These are phyloP conservation scores for Centropristis striata DNA, from an alignment of 2,113 vertebrate species.

Conservation along the genomic window DNA sequence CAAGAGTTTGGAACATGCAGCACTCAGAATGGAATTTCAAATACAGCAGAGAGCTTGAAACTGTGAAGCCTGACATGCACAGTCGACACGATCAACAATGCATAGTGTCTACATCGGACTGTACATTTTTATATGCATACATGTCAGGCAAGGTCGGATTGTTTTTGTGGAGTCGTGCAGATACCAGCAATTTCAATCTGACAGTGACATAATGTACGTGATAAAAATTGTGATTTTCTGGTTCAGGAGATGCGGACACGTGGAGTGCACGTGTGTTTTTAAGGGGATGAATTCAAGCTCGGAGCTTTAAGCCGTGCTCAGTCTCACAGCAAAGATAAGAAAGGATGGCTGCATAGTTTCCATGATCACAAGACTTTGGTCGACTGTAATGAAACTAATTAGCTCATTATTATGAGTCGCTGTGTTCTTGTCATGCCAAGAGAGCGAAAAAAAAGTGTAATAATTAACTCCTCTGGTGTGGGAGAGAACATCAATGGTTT, in stretches of 20 bases:
- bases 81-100: background rate
- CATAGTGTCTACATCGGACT: background rate
- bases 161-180: background rate
- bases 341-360: slow-evolving; percentile 62
- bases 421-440: slow-evolving; percentile 44
- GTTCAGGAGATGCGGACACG: background rate
- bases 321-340: slow-evolving; percentile 26
- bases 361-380: slow-evolving; percentile 41
- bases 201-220: no score
- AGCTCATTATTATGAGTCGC: slow-evolving; percentile 41
- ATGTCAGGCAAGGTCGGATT: background rate
- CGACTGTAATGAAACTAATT: slow-evolving; percentile 55
- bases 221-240: no score
- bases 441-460: background rate
- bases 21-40: background rate
- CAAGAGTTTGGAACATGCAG: background rate
- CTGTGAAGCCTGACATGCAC: background rate
- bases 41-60: background rate
- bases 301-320: background rate
- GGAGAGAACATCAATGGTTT: background rate
- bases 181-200: no score
- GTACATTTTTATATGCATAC: background rate
- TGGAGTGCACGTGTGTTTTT: slow-evolving; percentile 4
- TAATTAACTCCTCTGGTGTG: slow-evolving; percentile 25
- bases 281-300: background rate